Conservation (phyloP, 2,888 invertebrate species). For the Arenicola marina region DNA sequence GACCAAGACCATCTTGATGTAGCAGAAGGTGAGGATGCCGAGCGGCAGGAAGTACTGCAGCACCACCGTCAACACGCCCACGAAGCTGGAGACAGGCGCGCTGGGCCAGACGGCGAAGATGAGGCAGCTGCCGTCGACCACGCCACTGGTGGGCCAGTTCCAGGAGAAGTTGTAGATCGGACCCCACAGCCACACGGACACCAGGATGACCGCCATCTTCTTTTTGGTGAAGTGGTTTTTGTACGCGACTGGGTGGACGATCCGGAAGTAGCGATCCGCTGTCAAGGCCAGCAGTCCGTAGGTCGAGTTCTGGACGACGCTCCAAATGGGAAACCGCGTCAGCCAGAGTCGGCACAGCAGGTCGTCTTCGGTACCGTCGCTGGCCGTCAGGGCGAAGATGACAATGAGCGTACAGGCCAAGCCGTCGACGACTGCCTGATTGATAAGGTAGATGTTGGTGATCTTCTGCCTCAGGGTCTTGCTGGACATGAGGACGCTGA, state of each 20-base stretch:
- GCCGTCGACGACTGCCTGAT: constrained; percentile 26
- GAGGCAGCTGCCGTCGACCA: constrained; percentile 24
- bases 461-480: constrained; percentile 14
- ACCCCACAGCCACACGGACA: constrained; percentile 19
- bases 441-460: constrained; percentile 22
- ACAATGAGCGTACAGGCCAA: constrained; percentile 18
- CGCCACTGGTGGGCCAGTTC: constrained; percentile 8
- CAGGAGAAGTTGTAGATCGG: constrained; percentile 12
- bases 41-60: constrained; percentile 29
- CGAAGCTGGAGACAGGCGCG: not conserved
- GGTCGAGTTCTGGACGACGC: constrained; percentile 23
- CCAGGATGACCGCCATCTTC: constrained; percentile 5
- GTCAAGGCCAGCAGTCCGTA: constrained; percentile 27
- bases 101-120: constrained; percentile 22
- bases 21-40: constrained; percentile 21
- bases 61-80: constrained; percentile 21
- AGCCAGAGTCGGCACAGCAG: constrained; percentile 26
- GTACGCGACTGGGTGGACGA: constrained; percentile 31
- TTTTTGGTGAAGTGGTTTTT: constrained; percentile 19
- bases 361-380: constrained; percentile 8
- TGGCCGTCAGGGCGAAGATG: constrained; percentile 3
- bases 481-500: constrained; percentile 15
- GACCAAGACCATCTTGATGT: constrained; percentile 21
- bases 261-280: constrained; percentile 23
- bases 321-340: constrained; percentile 28